Evolutionary conservation across 2,113 vertebrate species (phyloP).

Genomic region (Prionailurus viverrinus): DNA sequence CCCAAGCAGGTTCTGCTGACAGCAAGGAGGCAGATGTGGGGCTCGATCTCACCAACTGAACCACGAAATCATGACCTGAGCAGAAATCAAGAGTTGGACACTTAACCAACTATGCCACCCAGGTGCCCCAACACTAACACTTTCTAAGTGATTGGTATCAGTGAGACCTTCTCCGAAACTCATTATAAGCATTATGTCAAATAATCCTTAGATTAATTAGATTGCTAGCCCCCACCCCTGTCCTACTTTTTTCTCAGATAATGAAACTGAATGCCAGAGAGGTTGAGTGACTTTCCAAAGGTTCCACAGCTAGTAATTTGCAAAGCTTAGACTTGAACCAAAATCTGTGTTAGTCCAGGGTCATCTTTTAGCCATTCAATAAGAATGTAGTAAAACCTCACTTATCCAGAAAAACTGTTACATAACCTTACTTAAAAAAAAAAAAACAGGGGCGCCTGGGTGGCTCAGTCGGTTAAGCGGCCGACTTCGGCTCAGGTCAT

Average conservation of each 20-base stretch:
- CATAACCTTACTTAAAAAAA: background rate
- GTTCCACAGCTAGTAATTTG: background rate
- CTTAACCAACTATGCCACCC: too few species aligned
- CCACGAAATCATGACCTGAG: too few species aligned
- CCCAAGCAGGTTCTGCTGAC: too few species aligned
- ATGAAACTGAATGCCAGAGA: background rate
- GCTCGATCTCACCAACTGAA: too few species aligned
- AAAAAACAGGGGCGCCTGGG: background rate
- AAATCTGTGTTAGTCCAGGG: background rate
- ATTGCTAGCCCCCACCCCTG: background rate
- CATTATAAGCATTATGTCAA: background rate
- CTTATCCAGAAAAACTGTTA: background rate
- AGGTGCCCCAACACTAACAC: background rate
- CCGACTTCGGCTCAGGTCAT: too few species aligned
- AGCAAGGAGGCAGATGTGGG: too few species aligned
- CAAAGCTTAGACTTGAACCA: conserved; percentile 1
- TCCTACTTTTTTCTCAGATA: background rate
- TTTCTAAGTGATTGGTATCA: background rate
- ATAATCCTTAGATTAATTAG: background rate
- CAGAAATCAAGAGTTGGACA: too few species aligned
- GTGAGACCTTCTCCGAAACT: conserved; percentile 1
- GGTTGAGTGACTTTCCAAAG: background rate
- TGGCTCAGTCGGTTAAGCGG: too few species aligned
- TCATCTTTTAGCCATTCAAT: background rate
- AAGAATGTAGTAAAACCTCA: background rate